Evolutionary conservation across 1,140 invertebrate genomes (phyloP), one percentile per base, ranked within the genome.

Genomic region (Calliphora vicina): DNA sequence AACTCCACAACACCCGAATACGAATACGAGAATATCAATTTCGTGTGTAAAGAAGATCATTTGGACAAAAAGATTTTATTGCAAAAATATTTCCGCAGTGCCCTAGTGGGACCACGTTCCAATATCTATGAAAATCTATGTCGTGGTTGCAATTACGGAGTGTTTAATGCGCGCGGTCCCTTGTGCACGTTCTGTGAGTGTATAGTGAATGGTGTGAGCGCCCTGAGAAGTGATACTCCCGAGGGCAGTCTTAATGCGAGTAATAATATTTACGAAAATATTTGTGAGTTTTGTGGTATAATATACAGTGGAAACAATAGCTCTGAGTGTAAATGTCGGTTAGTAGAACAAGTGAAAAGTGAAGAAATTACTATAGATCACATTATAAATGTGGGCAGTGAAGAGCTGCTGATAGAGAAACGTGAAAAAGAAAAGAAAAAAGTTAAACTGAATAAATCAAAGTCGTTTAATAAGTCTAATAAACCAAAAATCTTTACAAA

Each of bases 111-210:
- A 20, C 74, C 81, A 10, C 20, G 42, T 12, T 26, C 35, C 61
- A 67, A 80, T 12, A 87, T 89, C 83, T 90, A 90, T 80, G 89
- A 90, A 82, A 90, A 90, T 86, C 42, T 90, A n/a, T 90, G 89
- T 61, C 86, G 85, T 25, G 89, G 89, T 78, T 90, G 89, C 43
- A 88, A 89, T 61, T 90, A 90, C 45, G 89, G 89, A 2, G 87
- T 90, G 5, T 90, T 90, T 50, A 87, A 82, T 1, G 87, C 89
- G n/a, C 85, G 86, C 74, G 89, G 89, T n/a, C 85, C 83, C 1
- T 87, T 88, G 80, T 90, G 89, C 29, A 84, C 88, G 74, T 90
- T 90, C 84, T 90, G 89, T 27, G 86, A 87, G 85, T 90, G 86
- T 76, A 85, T 90, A 57, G 86, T 88, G 0, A 86, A 85, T 74